phyloP scores from a whole-genome alignment of 2,888 invertebrate genomes.

The Dolomedes plantarius region DNA sequence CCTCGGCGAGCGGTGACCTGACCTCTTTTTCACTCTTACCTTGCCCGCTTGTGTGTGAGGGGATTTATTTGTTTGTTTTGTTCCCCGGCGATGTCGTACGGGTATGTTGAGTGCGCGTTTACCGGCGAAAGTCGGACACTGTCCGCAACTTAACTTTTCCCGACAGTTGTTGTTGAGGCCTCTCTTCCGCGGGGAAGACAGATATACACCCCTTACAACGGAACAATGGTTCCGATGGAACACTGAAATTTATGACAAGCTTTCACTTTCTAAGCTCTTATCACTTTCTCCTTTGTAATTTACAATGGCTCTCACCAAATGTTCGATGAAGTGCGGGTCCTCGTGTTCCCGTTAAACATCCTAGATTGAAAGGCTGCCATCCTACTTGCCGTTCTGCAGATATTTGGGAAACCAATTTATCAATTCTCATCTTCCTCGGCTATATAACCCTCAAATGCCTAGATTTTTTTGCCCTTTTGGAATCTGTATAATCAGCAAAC shows the following conservation, averaged over 20 bases:
- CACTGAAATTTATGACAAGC: not conserved
- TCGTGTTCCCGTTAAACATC: too few species aligned
- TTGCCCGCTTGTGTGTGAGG: conserved; percentile 26
- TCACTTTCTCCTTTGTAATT: not conserved
- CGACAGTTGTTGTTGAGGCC: conserved; percentile 10
- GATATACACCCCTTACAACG: not conserved
- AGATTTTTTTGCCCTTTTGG: too few species aligned
- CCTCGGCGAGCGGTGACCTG: conserved; percentile 55
- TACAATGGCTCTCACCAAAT: too few species aligned
- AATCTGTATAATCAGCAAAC: too few species aligned
- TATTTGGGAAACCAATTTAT: too few species aligned
- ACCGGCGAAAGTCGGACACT: conserved; percentile 58
- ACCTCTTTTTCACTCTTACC: conserved; percentile 68
- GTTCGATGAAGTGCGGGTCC: too few species aligned
- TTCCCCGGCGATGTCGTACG: conserved; percentile 28
- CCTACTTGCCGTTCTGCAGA: too few species aligned
- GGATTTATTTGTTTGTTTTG: conserved; percentile 20
- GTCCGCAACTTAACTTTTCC: conserved; percentile 60
- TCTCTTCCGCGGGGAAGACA: conserved; percentile 48
- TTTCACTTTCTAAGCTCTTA: not conserved
- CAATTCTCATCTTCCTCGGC: too few species aligned
- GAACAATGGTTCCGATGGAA: not conserved
- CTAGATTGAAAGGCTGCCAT: too few species aligned
- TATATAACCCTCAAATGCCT: too few species aligned
- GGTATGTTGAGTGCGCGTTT: conserved; percentile 13